phyloP scores from a whole-genome alignment of 1,140 invertebrate species.

The Nasonia giraulti region DNA sequence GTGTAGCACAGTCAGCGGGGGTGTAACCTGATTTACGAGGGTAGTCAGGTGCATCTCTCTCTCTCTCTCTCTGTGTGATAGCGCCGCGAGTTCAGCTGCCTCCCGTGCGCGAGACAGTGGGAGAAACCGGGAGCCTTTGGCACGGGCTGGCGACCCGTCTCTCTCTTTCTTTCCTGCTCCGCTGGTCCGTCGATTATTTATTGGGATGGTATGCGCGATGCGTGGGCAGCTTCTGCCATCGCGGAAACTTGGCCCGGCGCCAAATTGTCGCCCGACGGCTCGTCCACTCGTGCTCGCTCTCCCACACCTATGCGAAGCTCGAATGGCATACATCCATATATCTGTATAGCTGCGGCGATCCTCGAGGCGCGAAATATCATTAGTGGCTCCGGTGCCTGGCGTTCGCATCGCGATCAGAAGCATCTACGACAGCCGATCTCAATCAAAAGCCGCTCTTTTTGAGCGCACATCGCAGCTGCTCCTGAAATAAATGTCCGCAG shows the following conservation, averaged over 20 bases:
- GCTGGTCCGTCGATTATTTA: constrained; percentile 66
- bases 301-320: background rate
- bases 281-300: constrained; percentile 49
- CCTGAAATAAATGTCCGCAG: too few relatives aligned
- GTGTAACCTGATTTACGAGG: constrained; percentile 39
- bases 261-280: constrained; percentile 67
- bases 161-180: constrained; percentile 23
- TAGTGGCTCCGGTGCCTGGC: too few relatives aligned
- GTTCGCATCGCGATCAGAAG: too few relatives aligned
- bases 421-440: too few relatives aligned
- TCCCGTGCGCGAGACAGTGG: background rate
- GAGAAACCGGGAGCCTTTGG: constrained; percentile 49
- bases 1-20: background rate
- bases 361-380: background rate
- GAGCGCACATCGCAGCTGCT: background rate
- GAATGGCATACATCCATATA: too few relatives aligned
- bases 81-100: too few relatives aligned
- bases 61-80: background rate
- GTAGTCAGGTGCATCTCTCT: background rate
- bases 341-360: background rate
- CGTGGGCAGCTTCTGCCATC: constrained; percentile 64
- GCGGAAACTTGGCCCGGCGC: constrained; percentile 63
- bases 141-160: background rate
- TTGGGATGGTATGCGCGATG: constrained; percentile 70
- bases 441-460: too few relatives aligned